phyloP scores from a whole-genome alignment of 2,113 vertebrate genomes.

The Neodontobutis hainanensis region DNA sequence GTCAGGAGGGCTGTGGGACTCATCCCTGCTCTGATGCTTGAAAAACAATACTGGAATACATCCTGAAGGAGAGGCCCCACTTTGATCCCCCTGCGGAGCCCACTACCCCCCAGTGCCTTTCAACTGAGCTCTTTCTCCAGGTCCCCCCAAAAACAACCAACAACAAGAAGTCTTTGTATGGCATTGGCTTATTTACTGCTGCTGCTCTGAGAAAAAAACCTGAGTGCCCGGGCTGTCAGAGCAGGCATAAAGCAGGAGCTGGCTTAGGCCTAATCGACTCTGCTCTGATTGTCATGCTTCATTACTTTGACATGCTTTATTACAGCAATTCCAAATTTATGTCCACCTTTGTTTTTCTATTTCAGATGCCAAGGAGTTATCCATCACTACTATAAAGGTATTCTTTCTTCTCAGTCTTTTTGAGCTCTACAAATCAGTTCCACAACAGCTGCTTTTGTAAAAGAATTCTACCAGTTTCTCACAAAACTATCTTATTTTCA shows the following conservation, averaged over 20 bases:
- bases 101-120: neutral
- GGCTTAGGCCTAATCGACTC: conserved; percentile 19
- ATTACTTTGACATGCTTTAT: conserved; percentile 17
- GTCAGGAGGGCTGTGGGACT: neutral
- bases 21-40: conserved; percentile 13
- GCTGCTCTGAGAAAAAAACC: conserved; percentile 41
- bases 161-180: conserved; percentile 69
- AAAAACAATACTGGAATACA: conserved; percentile 4
- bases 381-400: conserved; percentile 83
- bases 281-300: conserved; percentile 21
- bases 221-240: conserved; percentile 38
- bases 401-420: conserved; percentile 5
- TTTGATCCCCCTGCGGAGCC: conserved; percentile 47
- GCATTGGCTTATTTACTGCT: conserved; percentile 51
- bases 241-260: conserved; percentile 32
- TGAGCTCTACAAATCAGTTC: neutral
- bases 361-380: conserved; percentile 72
- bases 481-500: neutral
- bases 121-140: conserved; percentile 20
- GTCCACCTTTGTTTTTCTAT: conserved; percentile 25
- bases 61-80: conserved; percentile 7
- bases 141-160: conserved; percentile 37
- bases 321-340: conserved; percentile 18
- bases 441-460: neutral
- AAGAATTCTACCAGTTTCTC: neutral